These are phyloP conservation scores for Donacobius atricapilla DNA, from an alignment of 2,113 vertebrate species.

Conservation along the genomic window DNA sequence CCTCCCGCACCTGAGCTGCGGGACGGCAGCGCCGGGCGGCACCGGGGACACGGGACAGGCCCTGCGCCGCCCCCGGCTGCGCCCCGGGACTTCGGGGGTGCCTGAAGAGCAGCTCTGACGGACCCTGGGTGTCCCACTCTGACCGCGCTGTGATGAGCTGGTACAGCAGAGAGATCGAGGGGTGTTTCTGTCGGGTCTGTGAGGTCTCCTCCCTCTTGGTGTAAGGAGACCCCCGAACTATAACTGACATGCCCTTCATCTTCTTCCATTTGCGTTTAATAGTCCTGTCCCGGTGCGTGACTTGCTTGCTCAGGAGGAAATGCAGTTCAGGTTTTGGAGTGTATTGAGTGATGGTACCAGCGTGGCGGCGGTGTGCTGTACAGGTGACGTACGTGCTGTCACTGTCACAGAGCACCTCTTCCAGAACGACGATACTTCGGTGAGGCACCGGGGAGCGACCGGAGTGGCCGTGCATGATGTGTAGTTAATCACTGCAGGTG, in stretches of 20 bases:
- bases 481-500: background rate
- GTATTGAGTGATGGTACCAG: fast-evolving
- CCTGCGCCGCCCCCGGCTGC: background rate
- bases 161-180: fast-evolving
- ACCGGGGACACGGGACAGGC: background rate
- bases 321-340: fast-evolving
- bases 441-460: background rate
- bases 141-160: background rate
- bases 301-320: background rate
- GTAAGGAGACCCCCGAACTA: too few species aligned
- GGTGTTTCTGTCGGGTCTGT: background rate
- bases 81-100: background rate
- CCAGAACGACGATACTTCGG: background rate
- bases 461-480: fast-evolving
- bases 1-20: background rate
- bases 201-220: background rate
- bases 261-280: fast-evolving
- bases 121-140: fast-evolving
- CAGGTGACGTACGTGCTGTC: background rate
- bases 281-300: background rate
- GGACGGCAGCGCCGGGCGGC: background rate
- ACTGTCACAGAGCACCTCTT: background rate
- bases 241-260: background rate
- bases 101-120: background rate
- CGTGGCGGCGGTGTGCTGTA: fast-evolving